phyloP scores from a whole-genome alignment of 2,113 vertebrate species.

The Micromys minutus region DNA sequence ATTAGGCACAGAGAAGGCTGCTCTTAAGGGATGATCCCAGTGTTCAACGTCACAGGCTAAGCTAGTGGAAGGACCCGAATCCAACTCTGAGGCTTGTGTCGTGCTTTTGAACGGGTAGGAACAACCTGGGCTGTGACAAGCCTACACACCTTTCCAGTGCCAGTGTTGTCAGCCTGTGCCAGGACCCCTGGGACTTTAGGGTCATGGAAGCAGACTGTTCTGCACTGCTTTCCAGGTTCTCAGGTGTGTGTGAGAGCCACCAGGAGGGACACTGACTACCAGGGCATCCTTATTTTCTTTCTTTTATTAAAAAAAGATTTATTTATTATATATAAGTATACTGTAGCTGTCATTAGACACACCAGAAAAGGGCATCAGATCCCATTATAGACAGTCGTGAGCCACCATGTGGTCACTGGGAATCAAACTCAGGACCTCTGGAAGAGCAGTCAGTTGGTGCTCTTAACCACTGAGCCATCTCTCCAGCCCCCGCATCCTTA shows the following conservation, averaged over 20 bases:
- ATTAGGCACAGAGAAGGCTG: neutral
- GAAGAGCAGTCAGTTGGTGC: too few species aligned
- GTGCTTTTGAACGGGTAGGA: neutral
- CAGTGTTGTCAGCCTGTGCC: neutral
- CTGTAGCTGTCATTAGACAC: too few species aligned
- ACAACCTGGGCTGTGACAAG: neutral
- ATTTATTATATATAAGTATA: too few species aligned
- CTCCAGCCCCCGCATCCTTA: too few species aligned
- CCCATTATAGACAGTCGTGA: too few species aligned
- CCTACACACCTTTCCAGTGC: neutral
- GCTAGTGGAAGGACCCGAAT: neutral
- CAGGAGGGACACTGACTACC: neutral
- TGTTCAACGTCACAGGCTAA: neutral
- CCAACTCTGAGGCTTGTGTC: neutral
- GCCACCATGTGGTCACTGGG: too few species aligned
- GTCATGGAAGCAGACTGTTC: neutral
- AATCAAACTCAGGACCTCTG: too few species aligned
- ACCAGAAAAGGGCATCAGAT: too few species aligned
- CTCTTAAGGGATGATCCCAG: neutral
- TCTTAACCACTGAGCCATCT: too few species aligned
- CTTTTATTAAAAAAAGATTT: too few species aligned
- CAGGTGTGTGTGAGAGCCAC: neutral
- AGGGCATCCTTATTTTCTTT: neutral
- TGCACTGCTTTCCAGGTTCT: neutral
- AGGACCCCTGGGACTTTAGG: neutral